Evolutionary conservation across 2,888 invertebrate species (phyloP).

Genomic region (Achlya flavicornis): DNA sequence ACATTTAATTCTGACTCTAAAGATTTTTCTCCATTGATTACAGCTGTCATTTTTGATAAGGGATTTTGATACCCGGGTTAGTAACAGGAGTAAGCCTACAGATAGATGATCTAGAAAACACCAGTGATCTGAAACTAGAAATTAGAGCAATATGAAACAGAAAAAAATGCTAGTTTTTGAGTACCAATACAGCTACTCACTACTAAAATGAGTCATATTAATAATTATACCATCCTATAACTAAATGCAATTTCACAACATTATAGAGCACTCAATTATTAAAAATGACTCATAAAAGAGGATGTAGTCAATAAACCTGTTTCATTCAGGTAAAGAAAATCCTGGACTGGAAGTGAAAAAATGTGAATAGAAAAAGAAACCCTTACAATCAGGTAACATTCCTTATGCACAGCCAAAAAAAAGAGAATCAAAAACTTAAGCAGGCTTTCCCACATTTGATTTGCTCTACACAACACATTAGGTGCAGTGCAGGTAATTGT

Average conservation of each 20-base stretch:
- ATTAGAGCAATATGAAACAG: no score
- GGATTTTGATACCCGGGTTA: neutral
- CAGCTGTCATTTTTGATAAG: neutral
- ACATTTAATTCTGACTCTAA: neutral
- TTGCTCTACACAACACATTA: no score
- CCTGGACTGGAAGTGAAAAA: neutral
- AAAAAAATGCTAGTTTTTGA: no score
- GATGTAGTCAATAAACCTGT: neutral
- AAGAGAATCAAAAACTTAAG: neutral
- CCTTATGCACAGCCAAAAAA: neutral
- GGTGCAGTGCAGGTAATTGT: no score
- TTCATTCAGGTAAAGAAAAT: constrained; percentile 4
- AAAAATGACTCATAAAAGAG: neutral
- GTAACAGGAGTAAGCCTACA: neutral
- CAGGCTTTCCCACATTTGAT: no score
- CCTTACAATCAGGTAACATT: constrained; percentile 9
- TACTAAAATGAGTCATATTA: neutral
- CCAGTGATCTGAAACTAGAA: neutral
- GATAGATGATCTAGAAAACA: neutral
- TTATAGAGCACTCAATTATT: neutral
- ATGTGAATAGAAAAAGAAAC: neutral
- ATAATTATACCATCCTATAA: neutral
- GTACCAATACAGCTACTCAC: neutral
- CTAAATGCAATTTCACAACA: neutral
- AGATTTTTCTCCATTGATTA: constrained; percentile 1